Percentiles rank a stretch among this genome's conserved stretches.
Evolutionary conservation across 2,797 vertebrate genomes (phyloP).

Genomic region (Ctenopoma kingsleyae): DNA sequence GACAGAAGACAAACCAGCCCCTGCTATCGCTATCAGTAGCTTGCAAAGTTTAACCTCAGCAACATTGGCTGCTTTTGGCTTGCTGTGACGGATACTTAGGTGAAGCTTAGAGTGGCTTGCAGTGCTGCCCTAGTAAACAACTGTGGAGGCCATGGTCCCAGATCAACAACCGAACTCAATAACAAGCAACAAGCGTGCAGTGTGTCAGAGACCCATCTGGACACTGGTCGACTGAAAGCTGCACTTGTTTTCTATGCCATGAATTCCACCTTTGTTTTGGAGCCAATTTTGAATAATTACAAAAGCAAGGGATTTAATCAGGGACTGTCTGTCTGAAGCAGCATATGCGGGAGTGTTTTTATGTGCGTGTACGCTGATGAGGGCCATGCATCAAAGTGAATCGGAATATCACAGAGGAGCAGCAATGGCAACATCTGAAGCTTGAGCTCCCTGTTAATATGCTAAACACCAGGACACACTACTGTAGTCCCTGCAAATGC

Average conservation of each 20-base stretch:
- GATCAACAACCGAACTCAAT: slow-evolving; percentile 63
- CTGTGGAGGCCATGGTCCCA: slow-evolving; percentile 52
- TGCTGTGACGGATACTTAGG: slow-evolving; percentile 38
- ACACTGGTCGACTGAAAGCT: slow-evolving; percentile 66
- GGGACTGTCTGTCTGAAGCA: slow-evolving; percentile 75
- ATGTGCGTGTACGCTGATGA: slow-evolving; percentile 58
- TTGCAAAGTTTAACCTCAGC: slow-evolving; percentile 60
- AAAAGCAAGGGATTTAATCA: slow-evolving; percentile 81
- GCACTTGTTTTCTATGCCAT: slow-evolving; percentile 58
- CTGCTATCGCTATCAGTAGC: slow-evolving; percentile 34
- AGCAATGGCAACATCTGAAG: slow-evolving; percentile 67
- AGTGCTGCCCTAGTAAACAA: slow-evolving; percentile 61
- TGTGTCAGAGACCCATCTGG: slow-evolving; percentile 76
- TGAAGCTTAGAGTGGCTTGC: slow-evolving; percentile 57
- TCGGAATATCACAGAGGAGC: slow-evolving; percentile 70
- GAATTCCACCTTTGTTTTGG: slow-evolving; percentile 77
- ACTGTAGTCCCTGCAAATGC: slow-evolving; percentile 8
- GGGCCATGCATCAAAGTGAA: slow-evolving; percentile 77
- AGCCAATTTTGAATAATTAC: slow-evolving; percentile 82
- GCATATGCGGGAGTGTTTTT: slow-evolving; percentile 35
- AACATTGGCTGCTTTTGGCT: slow-evolving; percentile 38
- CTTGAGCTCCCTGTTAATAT: slow-evolving; percentile 47
- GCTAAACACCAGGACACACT: slow-evolving; percentile 30
- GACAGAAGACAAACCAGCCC: slow-evolving; percentile 28
- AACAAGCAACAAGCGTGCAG: slow-evolving; percentile 69